phyloP scores from a whole-genome alignment of 1,140 invertebrate genomes.

The Anadara kagoshimensis region DNA sequence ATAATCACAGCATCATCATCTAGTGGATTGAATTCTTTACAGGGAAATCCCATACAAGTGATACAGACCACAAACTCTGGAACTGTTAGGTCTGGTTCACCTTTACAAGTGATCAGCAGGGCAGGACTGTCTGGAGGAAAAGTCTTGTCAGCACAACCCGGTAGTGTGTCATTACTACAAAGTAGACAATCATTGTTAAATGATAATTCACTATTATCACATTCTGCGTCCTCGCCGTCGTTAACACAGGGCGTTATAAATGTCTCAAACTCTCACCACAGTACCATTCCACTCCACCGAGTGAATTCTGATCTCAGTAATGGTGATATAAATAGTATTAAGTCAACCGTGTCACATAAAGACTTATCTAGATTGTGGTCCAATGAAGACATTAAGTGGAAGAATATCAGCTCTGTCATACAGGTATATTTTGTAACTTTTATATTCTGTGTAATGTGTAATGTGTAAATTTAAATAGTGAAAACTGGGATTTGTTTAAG shows the following conservation, averaged over 20 bases:
- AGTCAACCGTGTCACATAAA: constrained; percentile 56
- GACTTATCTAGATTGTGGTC: constrained; percentile 67
- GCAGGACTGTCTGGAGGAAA: constrained; percentile 18
- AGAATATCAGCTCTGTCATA: constrained; percentile 37
- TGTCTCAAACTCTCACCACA: too few relatives aligned
- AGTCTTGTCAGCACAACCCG: not conserved
- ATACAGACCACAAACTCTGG: too few relatives aligned
- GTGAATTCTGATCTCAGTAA: not conserved
- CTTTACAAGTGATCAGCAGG: constrained; percentile 43
- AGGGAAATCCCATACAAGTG: too few relatives aligned
- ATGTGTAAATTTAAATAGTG: too few relatives aligned
- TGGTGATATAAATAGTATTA: constrained; percentile 31
- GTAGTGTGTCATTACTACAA: constrained; percentile 4
- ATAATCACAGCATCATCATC: constrained; percentile 29
- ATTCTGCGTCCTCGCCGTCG: too few relatives aligned
- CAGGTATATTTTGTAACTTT: constrained; percentile 20
- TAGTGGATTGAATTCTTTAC: not conserved
- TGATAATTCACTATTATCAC: too few relatives aligned
- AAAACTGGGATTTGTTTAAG: too few relatives aligned
- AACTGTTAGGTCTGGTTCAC: constrained; percentile 22
- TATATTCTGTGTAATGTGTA: too few relatives aligned
- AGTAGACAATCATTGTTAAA: constrained; percentile 6
- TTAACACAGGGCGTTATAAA: too few relatives aligned
- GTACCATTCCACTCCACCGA: too few relatives aligned
- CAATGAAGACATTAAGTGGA: constrained; percentile 61